A percentile compares a stretch with the other conserved stretches of the same genome.
Conservation (phyloP, 1,140 invertebrate species). For the Dufourea novaeangliae region DNA sequence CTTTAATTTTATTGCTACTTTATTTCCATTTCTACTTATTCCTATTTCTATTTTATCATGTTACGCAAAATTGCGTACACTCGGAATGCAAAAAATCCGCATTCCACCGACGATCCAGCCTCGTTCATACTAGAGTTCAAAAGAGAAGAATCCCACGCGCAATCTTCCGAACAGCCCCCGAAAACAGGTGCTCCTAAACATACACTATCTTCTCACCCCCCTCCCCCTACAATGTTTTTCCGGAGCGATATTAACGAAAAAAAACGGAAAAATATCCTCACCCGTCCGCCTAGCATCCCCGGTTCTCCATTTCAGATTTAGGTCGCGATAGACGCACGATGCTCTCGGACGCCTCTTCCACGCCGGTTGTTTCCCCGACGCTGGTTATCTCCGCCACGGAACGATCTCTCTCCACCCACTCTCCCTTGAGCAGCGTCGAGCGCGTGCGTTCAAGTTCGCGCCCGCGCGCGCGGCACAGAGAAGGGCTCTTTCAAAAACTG, state of each 20-base stretch:
- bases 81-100: too few relatives aligned
- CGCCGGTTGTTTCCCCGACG: slow-evolving; percentile 31
- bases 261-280: neutral
- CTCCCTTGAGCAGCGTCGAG: neutral
- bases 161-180: too few relatives aligned
- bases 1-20: too few relatives aligned
- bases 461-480: neutral
- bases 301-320: slow-evolving; percentile 60
- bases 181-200: neutral
- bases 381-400: slow-evolving; percentile 48
- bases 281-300: slow-evolving; percentile 15
- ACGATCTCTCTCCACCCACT: slow-evolving; percentile 27
- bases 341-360: slow-evolving; percentile 27
- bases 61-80: too few relatives aligned
- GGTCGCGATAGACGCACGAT: slow-evolving; percentile 55
- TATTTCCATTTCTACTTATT: too few relatives aligned
- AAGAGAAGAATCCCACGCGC: too few relatives aligned
- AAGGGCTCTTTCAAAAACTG: slow-evolving; percentile 25
- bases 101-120: neutral
- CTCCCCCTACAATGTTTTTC: neutral
- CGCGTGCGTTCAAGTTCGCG: neutral
- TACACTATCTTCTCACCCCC: neutral
- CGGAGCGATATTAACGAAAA: slow-evolving; percentile 8
- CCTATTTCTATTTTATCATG: too few relatives aligned
- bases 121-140: too few relatives aligned